These are phyloP conservation scores for Venusia cambrica DNA, from an alignment of 2,888 invertebrate species.

Conservation along the genomic window DNA sequence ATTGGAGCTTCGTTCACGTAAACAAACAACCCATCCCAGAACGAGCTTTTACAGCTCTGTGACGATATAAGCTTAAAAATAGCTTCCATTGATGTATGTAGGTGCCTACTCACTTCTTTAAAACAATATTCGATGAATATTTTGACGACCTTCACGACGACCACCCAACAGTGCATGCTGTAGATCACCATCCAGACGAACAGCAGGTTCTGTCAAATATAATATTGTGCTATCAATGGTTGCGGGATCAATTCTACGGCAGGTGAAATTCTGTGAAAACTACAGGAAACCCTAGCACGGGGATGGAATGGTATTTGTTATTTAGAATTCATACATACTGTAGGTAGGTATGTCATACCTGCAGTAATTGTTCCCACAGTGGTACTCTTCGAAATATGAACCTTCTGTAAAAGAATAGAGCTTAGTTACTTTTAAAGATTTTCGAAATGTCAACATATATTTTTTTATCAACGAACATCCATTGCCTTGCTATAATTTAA, in stretches of 20 bases:
- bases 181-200: constrained; percentile 73
- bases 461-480: too few species aligned
- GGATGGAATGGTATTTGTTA: too few species aligned
- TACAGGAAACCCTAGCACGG: too few species aligned
- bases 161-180: constrained; percentile 67
- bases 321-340: constrained; percentile 18
- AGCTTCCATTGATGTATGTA: neutral
- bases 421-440: too few species aligned
- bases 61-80: constrained; percentile 1
- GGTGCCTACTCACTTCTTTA: constrained; percentile 45
- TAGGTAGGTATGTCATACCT: constrained; percentile 39
- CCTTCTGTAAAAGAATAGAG: constrained; percentile 33
- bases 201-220: constrained; percentile 53
- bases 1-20: too few species aligned
- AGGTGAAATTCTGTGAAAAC: too few species aligned
- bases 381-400: constrained; percentile 66
- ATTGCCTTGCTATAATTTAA: too few species aligned
- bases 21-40: too few species aligned
- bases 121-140: constrained; percentile 54
- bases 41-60: too few species aligned
- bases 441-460: too few species aligned
- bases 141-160: constrained; percentile 55
- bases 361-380: constrained; percentile 63
- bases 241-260: too few species aligned
- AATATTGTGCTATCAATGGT: too few species aligned